Base-by-base conservation (phyloP, 2,888 invertebrate species). In the Sarcophaga subvicina region DNA sequence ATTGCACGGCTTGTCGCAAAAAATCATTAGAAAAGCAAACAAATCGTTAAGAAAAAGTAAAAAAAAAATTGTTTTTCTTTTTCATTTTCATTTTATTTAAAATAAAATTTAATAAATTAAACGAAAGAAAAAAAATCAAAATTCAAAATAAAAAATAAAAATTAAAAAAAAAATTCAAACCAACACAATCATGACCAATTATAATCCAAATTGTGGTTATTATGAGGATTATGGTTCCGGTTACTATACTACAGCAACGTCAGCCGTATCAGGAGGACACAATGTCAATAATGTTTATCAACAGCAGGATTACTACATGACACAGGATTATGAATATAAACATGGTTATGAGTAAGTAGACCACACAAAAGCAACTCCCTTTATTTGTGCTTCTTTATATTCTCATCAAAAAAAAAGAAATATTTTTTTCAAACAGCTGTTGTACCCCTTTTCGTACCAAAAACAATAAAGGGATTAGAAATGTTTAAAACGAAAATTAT, bases 191-290 rank as follows among this genome's bases (percentile, higher is more conserved):
- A 93, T 93, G 93, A 91, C 91, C 89, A 92, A 93, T 90, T 93
- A 93, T 89, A 93, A 93, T 91, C 91, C 93, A 83, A 93, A 93
- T 90, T 92, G 92, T 89, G 93, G 93, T 90, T 93, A 93, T 90
- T 93, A 92, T 87, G 93, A 93, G 90, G 93, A 93, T 90, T 93
- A 91, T 75, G 84, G 84, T 79, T 89, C 90, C 90, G 88, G 92
- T 84, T 93, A 92, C 85, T 92, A 91, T 88, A 25, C 88, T 88
- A 25, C 88, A 64, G 83, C 88, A 20, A 47, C 88, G 25, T 89
- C 91, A 92, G 88, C 93, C 91, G 90, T 63, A 4, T 49, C 67
- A 11, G 60, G 71, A 20, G 37, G 84, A n/a, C 73, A 66, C 22
- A 75, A 80, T 60, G 10, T 89, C 79, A 92, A 91, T 86, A 91